Evolutionary conservation across 1,140 invertebrate species (phyloP).

Genomic region (Dufourea novaeangliae): DNA sequence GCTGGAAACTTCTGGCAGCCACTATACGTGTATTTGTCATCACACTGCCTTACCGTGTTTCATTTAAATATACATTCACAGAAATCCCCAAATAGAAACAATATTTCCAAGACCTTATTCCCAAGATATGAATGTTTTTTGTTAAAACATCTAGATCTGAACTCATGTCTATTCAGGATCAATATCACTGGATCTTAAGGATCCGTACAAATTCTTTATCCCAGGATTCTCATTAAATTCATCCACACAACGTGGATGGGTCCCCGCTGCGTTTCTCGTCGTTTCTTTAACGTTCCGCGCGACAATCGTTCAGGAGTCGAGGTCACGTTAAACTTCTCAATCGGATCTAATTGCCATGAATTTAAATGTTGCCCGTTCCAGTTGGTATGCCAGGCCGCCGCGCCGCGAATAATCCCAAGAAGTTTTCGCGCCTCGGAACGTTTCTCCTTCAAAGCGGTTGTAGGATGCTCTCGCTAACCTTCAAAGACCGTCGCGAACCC

Average conservation of each 20-base stretch:
- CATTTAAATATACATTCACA: no score
- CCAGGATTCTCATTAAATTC: not conserved
- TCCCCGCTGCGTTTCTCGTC: conserved; percentile 13
- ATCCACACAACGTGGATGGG: not conserved
- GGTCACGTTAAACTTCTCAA: conserved; percentile 54
- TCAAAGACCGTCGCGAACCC: conserved; percentile 8
- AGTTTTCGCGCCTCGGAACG: conserved; percentile 40
- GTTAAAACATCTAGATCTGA: no score
- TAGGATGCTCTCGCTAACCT: conserved; percentile 52
- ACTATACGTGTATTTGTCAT: no score
- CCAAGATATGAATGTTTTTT: no score
- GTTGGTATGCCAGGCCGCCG: not conserved
- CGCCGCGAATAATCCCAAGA: conserved; percentile 30
- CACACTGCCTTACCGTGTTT: no score
- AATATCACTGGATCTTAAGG: no score
- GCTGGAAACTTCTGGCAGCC: no score
- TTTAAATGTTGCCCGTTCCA: conserved; percentile 51
- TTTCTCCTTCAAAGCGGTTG: conserved; percentile 32
- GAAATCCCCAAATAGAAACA: no score
- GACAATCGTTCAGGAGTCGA: conserved; percentile 34
- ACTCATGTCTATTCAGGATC: no score
- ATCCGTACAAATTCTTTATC: not conserved
- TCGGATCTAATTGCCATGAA: conserved; percentile 57
- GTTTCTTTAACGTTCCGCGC: conserved; percentile 38
- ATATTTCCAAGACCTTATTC: no score